Conservation (phyloP, 35 echinoderm and acorn worm genomes). For the Lytechinus variegatus region DNA sequence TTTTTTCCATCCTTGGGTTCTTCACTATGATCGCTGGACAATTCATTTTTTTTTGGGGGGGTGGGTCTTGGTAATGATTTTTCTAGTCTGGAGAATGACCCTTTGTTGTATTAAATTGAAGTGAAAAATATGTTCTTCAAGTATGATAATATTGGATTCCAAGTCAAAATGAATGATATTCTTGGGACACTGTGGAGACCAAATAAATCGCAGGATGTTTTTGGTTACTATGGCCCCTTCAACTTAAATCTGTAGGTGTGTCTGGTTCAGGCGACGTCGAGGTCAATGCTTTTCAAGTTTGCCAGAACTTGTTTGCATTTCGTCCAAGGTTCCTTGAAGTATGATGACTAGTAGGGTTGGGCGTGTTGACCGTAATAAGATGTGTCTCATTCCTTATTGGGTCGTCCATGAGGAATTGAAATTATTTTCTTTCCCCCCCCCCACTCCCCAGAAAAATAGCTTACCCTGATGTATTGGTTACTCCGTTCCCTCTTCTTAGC, state of each 20-base stretch:
- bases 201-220: background rate
- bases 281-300: background rate
- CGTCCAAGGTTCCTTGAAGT: background rate
- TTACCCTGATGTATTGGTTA: background rate
- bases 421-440: background rate
- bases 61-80: too few relatives aligned
- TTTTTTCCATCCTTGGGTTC: too few relatives aligned
- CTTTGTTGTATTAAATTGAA: too few relatives aligned
- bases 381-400: background rate
- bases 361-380: background rate
- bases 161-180: too few relatives aligned
- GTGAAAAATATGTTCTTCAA: too few relatives aligned
- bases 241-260: background rate
- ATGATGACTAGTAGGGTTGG: background rate
- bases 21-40: too few relatives aligned
- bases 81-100: too few relatives aligned
- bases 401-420: background rate
- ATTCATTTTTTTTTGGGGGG: too few relatives aligned
- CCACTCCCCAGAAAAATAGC: background rate
- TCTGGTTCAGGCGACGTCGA: background rate
- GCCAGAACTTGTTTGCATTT: background rate
- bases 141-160: too few relatives aligned
- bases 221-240: background rate
- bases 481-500: background rate
- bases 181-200: background rate